Base-by-base conservation (phyloP, 2,797 vertebrate genomes). In the Microctenopoma stevenorrisi region DNA sequence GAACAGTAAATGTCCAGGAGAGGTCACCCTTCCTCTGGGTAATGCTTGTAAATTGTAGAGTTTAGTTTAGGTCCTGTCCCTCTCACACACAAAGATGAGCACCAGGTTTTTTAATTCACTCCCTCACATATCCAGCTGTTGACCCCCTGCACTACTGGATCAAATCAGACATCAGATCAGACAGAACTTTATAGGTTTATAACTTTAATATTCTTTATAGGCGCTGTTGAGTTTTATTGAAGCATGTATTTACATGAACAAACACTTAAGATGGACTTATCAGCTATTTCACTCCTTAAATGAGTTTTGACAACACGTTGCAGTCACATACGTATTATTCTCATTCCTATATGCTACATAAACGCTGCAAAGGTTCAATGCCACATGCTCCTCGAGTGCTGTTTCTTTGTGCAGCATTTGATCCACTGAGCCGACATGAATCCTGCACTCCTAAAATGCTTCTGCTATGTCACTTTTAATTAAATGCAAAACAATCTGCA, bases 1-100 rank as follows among this genome's bases (percentile, higher is more conserved):
- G 3, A 12, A 38, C 35, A 30, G 50, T 18, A 18, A 28, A 47
- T 62, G 53, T 60, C 86, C 91, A 90, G 70, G 35, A 90, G 91
- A 82, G 83, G 86, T 76, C 89, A 15, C 61, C 59, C 76, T 81
- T 72, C 64, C 60, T 76, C 52, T 52, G 25, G 7, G 0, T 44
- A 69, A 46, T 10, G 1, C 48, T 16, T 9, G 0, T 11, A 58
- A 37, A 22, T 69, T 15, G 47, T 7, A 49, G 15, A 43, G 14
- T 26, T 68, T 18, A 43, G 14, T 26, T 68, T 18, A 16, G 15
- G 3, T 10, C 54, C 33, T 4, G 1, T 40, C 38, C 48, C 33
- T 30, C 58, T 25, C 40, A 5, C 15, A 28, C 46, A 50, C 18
- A 30, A 16, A n/a, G 43, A n/a, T n/a, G 43, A 46, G 12, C 7